Evolutionary conservation across 2,888 invertebrate genomes (phyloP).

Genomic region (Morpho helenor): DNA sequence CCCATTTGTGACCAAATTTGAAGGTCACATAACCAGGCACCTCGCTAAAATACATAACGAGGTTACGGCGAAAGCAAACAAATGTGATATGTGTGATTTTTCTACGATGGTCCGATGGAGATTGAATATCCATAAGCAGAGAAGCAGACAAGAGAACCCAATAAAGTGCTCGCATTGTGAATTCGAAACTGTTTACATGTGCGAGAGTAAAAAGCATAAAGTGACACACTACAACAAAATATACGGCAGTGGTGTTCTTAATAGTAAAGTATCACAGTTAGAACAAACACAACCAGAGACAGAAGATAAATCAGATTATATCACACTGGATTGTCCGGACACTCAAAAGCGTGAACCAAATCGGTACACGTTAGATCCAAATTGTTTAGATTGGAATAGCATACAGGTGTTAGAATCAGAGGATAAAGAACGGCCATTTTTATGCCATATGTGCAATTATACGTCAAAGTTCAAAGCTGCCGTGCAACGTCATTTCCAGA

Average conservation of each 20-base stretch:
- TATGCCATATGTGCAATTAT: conserved; percentile 51
- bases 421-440: conserved; percentile 45
- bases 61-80: conserved; percentile 43
- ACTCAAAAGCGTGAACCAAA: conserved; percentile 27
- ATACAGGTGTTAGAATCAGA: conserved; percentile 49
- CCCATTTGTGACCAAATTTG: conserved; percentile 47
- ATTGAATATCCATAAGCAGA: conserved; percentile 47
- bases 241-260: conserved; percentile 22
- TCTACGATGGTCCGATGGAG: conserved; percentile 50
- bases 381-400: conserved; percentile 46
- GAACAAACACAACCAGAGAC: conserved; percentile 22
- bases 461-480: conserved; percentile 54
- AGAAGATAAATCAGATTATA: conserved; percentile 14
- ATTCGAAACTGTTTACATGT: conserved; percentile 47
- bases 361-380: conserved; percentile 44
- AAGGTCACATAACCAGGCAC: conserved; percentile 55
- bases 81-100: conserved; percentile 52
- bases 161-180: conserved; percentile 47
- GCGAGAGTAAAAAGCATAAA: conserved; percentile 52
- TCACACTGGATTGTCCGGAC: conserved; percentile 10
- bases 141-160: conserved; percentile 37
- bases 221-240: conserved; percentile 31
- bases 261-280: conserved; percentile 2
- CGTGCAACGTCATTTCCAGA: conserved; percentile 56
- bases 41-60: conserved; percentile 54